Evolutionary conservation across 2,113 vertebrate species (phyloP), one percentile per base, ranked within the genome.

Genomic region (Malurus melanocephalus): DNA sequence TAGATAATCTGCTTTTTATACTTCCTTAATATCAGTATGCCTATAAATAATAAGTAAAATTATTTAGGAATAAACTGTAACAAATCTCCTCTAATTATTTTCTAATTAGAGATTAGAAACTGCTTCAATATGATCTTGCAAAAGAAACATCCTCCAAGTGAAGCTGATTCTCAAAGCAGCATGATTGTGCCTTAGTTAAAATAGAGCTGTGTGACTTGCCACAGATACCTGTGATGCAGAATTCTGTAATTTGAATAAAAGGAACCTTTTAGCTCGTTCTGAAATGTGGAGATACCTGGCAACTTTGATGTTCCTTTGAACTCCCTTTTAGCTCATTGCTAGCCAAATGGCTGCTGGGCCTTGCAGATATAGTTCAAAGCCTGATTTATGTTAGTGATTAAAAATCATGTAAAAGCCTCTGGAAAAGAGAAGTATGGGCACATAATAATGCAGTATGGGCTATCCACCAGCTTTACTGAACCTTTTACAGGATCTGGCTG

Each of bases 251-350:
- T 75, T 86, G 35, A 59, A 49, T 84, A 43, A 88, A 94, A 86
- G 38, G 11, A 75, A 49, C 38, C 9, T 92, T 78, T 64, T 65
- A 56, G 22, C 68, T 87, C 8, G 10, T 81, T 84, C 68, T 19
- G 32, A 88, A 77, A 52, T 0, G 0, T 32, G 4, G 77, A 75
- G 40, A 33, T 62, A 49, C 33, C 27, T n/a, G 46, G 28, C 43
- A 81, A 57, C 43, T 74, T 74, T 79, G 26, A 42, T 68, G 42
- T 87, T 93, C 53, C 66, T 92, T 90, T 94, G 84, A 93, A 65
- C 46, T 78, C 32, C 12, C 13, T 78, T 79, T 51, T 75, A 76
- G 19, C 42, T 79, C 26, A 19, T 56, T 45, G 42, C 42, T 62
- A 64, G 30, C 65, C 22, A 57, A 38, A 45, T 1, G 3, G 16